Evolutionary conservation across 2,797 vertebrate genomes (phyloP).

Genomic region (Anabacerthia variegaticeps): DNA sequence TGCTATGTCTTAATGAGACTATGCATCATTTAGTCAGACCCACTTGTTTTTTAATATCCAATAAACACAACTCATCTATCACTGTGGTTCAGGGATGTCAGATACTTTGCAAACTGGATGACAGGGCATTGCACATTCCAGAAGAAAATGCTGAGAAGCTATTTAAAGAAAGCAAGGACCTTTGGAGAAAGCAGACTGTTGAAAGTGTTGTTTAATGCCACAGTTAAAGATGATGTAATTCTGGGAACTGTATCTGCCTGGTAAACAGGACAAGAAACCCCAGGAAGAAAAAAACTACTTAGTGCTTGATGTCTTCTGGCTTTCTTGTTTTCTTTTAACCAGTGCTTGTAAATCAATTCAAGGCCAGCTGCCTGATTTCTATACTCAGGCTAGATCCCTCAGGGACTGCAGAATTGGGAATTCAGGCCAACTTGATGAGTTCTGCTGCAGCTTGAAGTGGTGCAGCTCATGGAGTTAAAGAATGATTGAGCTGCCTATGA

Average conservation of each 20-base stretch:
- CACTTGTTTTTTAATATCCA: conserved; percentile 39
- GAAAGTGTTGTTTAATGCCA: not conserved
- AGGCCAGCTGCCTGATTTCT: not conserved
- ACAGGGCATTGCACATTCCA: not conserved
- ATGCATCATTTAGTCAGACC: conserved; percentile 39
- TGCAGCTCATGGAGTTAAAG: not conserved
- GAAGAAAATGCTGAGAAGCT: not conserved
- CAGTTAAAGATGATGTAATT: not conserved
- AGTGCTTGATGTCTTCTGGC: not conserved
- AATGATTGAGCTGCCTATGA: not conserved
- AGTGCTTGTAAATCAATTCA: not conserved
- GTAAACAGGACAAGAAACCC: not conserved
- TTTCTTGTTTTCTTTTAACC: not conserved
- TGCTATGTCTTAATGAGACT: conserved; percentile 8
- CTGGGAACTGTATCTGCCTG: not conserved
- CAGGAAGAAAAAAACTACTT: not conserved
- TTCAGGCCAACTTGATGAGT: not conserved
- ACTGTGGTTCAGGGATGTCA: not conserved
- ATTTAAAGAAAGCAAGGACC: not conserved
- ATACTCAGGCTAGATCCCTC: not conserved
- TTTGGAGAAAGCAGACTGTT: not conserved
- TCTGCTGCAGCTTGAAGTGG: not conserved
- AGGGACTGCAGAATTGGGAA: not conserved
- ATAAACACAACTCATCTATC: conserved; percentile 22
- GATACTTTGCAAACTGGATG: not conserved